These are phyloP conservation scores for Cryptocheilus praepositus DNA, from an alignment of 2,888 invertebrate species.

Conservation along the genomic window DNA sequence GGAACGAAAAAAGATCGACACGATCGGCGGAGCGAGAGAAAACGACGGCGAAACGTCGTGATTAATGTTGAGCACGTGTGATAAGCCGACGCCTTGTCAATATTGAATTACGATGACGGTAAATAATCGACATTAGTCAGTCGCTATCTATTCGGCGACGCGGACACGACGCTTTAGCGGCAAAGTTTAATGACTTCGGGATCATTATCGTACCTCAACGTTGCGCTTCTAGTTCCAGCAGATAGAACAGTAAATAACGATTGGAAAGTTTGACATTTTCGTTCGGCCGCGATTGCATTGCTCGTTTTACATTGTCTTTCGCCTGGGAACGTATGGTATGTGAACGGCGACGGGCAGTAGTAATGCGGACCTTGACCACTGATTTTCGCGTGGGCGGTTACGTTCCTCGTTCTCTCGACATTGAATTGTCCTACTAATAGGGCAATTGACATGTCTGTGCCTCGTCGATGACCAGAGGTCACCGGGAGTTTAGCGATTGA, in stretches of 20 bases:
- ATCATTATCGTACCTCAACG: slow-evolving; percentile 6
- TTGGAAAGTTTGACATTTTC: too few species aligned
- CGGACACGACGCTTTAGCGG: slow-evolving; percentile 1
- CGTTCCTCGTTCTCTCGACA: slow-evolving; percentile 18
- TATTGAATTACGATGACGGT: slow-evolving; percentile 46
- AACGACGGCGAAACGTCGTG: slow-evolving; percentile 17
- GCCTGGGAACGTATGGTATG: too few species aligned
- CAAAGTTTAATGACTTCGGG: slow-evolving; percentile 42
- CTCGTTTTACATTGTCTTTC: too few species aligned
- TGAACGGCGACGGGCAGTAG: slow-evolving; percentile 2
- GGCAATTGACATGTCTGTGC: slow-evolving; percentile 39
- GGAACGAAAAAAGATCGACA: not conserved
- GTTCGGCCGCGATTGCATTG: too few species aligned
- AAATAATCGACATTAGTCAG: slow-evolving; percentile 32
- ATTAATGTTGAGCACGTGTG: slow-evolving; percentile 43
- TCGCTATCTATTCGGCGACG: slow-evolving; percentile 26
- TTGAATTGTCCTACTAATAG: slow-evolving; percentile 32
- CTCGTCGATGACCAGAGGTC: not conserved
- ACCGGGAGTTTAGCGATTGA: too few species aligned
- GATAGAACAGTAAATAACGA: too few species aligned
- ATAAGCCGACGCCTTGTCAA: slow-evolving; percentile 49
- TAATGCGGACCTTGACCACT: slow-evolving; percentile 40
- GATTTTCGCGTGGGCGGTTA: slow-evolving; percentile 33
- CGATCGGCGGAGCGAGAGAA: not conserved
- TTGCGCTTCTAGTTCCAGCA: not conserved